Base-by-base conservation (phyloP, 2,797 vertebrate genomes). In the Presbytis comata region DNA sequence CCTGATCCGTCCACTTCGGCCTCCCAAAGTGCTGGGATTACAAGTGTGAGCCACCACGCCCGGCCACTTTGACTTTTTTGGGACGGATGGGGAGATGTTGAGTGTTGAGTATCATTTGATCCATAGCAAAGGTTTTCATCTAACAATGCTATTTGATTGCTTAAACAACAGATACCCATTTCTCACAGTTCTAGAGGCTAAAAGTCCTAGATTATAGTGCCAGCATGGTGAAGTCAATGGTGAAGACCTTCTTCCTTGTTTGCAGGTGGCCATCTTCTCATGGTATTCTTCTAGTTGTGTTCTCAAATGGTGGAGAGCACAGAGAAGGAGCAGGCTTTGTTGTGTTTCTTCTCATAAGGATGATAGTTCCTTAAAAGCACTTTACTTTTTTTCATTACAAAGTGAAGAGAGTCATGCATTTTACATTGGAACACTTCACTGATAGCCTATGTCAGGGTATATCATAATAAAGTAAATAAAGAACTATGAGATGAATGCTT, bases 381-480 rank as follows among this genome's bases (percentile, higher is more conserved):
- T 78, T 26, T 36, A 16, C 3, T 7, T 81, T 59, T 28, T 48
- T 50, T 76, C 22, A 33, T 78, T 61, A 2, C 3, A 17, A 10
- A 70, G 3, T 50, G 19, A 46, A 94, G 36, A 53, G 2, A 90
- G n/a, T 12, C 50, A 1, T 22, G 8, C 89, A 91, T 97, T 98
- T 98, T 97, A 87, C 55, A 76, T 70, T 97, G 98, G 97, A 98
- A 95, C 30, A 55, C 79, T 84, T 41, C 80, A 94, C 85, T 96
- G 89, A 95, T 70, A 97, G n/a, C 55, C n/a, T 75, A 59, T 36
- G 44, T 85, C 95, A 97, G 81, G 93, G 93, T 95, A 96, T 97
- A 90, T 96, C 84, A 95, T 96, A 96, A 95, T 95, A 87, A 57
- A 82, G 87, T 64, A 97, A 16, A 28, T 97, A 83, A 90, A 95